These are phyloP conservation scores for Spermophilus dauricus DNA, from an alignment of 2,113 vertebrate species.

Conservation along the genomic window DNA sequence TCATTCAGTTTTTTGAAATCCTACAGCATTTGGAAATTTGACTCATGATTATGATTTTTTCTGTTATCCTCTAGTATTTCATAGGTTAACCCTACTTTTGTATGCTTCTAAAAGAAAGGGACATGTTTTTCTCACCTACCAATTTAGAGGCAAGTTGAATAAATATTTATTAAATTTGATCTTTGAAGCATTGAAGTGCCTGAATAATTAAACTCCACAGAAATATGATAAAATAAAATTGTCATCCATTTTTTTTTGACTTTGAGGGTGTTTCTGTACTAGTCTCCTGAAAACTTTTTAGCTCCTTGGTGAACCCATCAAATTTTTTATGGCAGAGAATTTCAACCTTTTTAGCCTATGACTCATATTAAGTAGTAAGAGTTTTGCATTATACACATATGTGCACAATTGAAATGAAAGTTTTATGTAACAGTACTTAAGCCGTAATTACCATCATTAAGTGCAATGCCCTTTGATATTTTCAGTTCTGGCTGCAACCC, in stretches of 20 bases:
- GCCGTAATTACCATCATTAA: slow-evolving; percentile 61
- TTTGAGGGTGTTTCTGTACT: slow-evolving; percentile 62
- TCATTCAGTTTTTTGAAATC: slow-evolving; percentile 46
- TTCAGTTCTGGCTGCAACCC: slow-evolving; percentile 56
- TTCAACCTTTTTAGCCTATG: slow-evolving; percentile 28
- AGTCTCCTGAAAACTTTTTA: slow-evolving; percentile 64
- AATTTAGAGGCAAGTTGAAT: slow-evolving; percentile 52
- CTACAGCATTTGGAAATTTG: not conserved
- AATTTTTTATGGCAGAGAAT: slow-evolving; percentile 46
- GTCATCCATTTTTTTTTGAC: slow-evolving; percentile 66
- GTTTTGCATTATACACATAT: slow-evolving; percentile 36
- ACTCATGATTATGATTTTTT: slow-evolving; percentile 29
- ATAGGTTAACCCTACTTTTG: slow-evolving; percentile 17
- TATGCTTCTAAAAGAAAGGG: slow-evolving; percentile 62
- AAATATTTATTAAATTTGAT: slow-evolving; percentile 75
- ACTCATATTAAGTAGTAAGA: slow-evolving; percentile 48
- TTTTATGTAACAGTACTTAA: slow-evolving; percentile 55
- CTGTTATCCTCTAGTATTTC: slow-evolving; percentile 37
- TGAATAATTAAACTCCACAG: slow-evolving; percentile 76
- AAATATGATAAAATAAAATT: slow-evolving; percentile 64
- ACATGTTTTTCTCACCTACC: slow-evolving; percentile 31
- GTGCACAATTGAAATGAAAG: slow-evolving; percentile 36
- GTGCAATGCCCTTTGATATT: slow-evolving; percentile 54
- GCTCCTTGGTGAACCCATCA: slow-evolving; percentile 13
- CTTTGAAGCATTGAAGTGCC: slow-evolving; percentile 66